Conservation (phyloP, 2,797 vertebrate genomes). For the Alauda arvensis region DNA sequence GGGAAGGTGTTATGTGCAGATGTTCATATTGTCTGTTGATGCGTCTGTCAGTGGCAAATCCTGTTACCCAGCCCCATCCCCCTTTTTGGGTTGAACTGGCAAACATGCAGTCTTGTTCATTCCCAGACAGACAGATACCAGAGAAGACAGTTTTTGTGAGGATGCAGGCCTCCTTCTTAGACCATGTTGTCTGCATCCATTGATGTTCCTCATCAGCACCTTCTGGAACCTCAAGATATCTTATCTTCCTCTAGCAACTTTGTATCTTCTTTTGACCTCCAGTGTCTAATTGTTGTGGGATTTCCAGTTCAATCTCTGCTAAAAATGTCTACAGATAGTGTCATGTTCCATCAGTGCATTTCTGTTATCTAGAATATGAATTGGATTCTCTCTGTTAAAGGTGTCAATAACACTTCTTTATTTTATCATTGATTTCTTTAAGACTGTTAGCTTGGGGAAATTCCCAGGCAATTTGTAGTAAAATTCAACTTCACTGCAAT, state of each 20-base stretch:
- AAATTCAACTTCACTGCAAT: neutral
- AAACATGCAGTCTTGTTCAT: neutral
- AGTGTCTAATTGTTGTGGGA: neutral
- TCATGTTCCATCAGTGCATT: neutral
- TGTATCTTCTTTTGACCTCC: neutral
- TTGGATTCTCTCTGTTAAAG: neutral
- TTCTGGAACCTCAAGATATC: neutral
- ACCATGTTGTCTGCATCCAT: neutral
- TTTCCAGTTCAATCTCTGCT: neutral
- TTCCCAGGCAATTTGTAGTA: conserved; percentile 9
- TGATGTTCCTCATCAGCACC: neutral
- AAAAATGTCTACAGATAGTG: neutral
- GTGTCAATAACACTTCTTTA: neutral
- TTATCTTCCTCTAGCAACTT: neutral
- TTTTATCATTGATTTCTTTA: conserved; percentile 23
- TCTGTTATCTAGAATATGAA: neutral
- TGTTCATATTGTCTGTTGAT: neutral
- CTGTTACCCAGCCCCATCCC: neutral
- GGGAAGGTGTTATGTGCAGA: neutral
- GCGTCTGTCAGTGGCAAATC: neutral
- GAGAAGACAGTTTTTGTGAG: neutral
- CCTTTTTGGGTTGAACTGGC: neutral
- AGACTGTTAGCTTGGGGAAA: neutral
- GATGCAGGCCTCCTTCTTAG: neutral
- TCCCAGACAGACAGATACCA: neutral